These are phyloP conservation scores for Rambutsinella grinnellia DNA, from an alignment of 2,888 invertebrate species.

Conservation along the genomic window DNA sequence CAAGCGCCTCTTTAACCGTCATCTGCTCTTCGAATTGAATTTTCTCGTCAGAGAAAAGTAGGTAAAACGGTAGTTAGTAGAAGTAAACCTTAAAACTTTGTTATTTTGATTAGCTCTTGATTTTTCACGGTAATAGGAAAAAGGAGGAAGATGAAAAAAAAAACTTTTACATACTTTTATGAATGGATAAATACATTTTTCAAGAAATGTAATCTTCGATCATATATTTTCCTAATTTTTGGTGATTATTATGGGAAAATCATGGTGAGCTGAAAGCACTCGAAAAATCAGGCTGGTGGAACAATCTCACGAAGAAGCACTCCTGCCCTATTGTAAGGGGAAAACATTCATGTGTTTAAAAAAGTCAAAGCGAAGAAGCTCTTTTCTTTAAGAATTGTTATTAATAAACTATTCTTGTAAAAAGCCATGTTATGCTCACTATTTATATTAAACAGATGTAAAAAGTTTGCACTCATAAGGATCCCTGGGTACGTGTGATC, in stretches of 20 bases:
- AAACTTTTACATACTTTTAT: neutral
- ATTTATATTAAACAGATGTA: conserved; percentile 4
- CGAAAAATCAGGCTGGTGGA: conserved; percentile 45
- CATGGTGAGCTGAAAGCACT: conserved; percentile 21
- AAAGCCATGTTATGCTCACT: neutral
- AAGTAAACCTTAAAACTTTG: neutral
- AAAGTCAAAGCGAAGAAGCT: conserved; percentile 16
- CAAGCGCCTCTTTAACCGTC: too few relatives aligned
- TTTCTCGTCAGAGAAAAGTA: too few relatives aligned
- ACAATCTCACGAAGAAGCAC: conserved; percentile 48
- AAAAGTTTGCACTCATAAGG: neutral
- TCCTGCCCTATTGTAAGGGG: conserved; percentile 37
- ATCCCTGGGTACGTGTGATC: too few relatives aligned
- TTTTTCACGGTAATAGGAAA: neutral
- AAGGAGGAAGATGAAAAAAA: neutral
- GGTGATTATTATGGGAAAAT: conserved; percentile 36
- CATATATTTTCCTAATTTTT: conserved; percentile 5
- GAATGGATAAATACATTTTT: neutral
- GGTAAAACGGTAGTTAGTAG: neutral
- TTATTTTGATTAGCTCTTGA: neutral
- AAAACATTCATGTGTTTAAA: conserved; percentile 29
- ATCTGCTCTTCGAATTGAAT: neutral
- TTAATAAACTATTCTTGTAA: neutral
- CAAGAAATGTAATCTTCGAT: neutral
- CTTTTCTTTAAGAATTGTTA: neutral